phyloP scores from a whole-genome alignment of 2,888 invertebrate species.

The Lysandra bellargus region DNA sequence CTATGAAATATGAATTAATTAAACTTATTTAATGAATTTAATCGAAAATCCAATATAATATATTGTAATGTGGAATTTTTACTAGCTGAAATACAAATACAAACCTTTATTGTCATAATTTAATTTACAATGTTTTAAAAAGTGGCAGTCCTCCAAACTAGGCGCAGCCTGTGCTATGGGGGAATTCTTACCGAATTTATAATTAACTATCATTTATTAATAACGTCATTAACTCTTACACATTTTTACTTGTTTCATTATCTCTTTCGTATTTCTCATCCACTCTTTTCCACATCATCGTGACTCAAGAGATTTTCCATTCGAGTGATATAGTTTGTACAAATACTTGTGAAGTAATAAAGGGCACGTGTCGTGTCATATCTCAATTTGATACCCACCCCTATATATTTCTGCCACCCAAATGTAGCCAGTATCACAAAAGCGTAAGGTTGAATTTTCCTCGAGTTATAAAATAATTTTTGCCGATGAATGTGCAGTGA shows the following conservation, averaged over 20 bases:
- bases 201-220: no score
- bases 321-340: slow-evolving; percentile 72
- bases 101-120: no score
- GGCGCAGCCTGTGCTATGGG: no score
- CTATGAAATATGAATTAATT: no score
- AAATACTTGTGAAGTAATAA: slow-evolving; percentile 77
- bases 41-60: no score
- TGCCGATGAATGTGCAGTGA: slow-evolving; percentile 35
- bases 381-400: slow-evolving; percentile 60
- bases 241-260: background rate
- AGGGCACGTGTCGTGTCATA: slow-evolving; percentile 72
- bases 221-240: no score
- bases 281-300: background rate
- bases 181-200: no score
- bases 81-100: no score
- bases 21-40: no score
- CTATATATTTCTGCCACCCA: background rate
- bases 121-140: no score
- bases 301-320: slow-evolving; percentile 56
- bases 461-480: background rate
- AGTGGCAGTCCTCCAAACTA: no score
- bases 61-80: no score
- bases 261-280: background rate
- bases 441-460: slow-evolving; percentile 8
- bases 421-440: background rate